These are phyloP conservation scores for Brevimyrus niger DNA, from an alignment of 2,113 vertebrate species.

Conservation along the genomic window DNA sequence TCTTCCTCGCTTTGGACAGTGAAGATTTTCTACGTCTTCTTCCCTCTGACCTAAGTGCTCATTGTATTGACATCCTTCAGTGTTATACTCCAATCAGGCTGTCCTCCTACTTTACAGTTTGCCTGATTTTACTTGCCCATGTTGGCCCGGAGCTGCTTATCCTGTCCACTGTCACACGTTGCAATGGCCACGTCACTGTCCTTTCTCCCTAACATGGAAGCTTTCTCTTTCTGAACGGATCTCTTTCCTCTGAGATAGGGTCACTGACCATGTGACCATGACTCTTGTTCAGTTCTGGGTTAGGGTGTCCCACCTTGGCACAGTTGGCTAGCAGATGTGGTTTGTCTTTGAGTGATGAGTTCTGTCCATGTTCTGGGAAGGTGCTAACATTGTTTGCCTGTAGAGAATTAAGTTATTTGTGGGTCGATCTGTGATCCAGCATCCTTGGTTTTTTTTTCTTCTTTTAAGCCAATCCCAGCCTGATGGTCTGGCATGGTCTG, in stretches of 20 bases:
- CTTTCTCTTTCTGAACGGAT: not conserved
- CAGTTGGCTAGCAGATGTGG: not conserved
- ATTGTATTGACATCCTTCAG: not conserved
- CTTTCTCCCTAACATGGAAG: not conserved
- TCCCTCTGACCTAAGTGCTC: not conserved
- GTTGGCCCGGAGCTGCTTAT: not conserved
- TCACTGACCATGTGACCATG: not conserved
- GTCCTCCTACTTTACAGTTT: not conserved
- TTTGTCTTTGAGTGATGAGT: not conserved
- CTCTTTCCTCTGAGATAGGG: not conserved
- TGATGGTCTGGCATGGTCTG: not conserved
- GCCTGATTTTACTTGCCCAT: not conserved
- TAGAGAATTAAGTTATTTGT: not conserved
- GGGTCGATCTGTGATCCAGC: not conserved
- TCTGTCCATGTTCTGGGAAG: not conserved
- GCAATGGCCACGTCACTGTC: not conserved
- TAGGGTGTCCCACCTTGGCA: not conserved
- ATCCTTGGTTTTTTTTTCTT: not conserved
- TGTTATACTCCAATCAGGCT: not conserved
- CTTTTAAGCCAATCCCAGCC: not conserved
- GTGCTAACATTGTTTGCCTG: not conserved
- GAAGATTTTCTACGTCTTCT: too few species aligned
- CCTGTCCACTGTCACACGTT: not conserved
- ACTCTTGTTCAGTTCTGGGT: not conserved
- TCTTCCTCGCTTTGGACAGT: too few species aligned